Conservation (phyloP, 1,140 invertebrate species). For the Sitodiplosis mosellana region DNA sequence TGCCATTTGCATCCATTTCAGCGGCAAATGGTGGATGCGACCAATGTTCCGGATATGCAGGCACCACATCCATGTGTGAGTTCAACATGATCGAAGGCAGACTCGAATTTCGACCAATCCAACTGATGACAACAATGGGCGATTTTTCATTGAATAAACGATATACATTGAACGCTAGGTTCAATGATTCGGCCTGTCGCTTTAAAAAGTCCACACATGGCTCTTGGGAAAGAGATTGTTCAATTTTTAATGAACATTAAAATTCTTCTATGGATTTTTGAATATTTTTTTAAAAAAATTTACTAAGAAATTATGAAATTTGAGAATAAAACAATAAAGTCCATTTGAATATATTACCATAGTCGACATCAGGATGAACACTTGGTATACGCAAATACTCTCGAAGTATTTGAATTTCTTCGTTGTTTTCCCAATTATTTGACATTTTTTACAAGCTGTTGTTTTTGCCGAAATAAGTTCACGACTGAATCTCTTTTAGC, state of each 20-base stretch:
- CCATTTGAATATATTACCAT: conserved; percentile 59
- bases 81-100: conserved; percentile 59
- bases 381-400: conserved; percentile 57
- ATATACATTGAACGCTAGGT: conserved; percentile 33
- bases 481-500: too few relatives aligned
- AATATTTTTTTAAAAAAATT: too few relatives aligned
- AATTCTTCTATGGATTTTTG: too few relatives aligned
- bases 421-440: conserved; percentile 10
- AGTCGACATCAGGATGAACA: conserved; percentile 58
- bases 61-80: conserved; percentile 84
- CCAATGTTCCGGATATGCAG: conserved; percentile 65
- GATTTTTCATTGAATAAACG: conserved; percentile 28
- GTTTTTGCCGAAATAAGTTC: too few relatives aligned
- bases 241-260: too few relatives aligned
- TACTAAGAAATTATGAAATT: too few relatives aligned
- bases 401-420: conserved; percentile 50
- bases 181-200: conserved; percentile 36
- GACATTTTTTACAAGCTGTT: background rate
- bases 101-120: conserved; percentile 38
- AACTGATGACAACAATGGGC: conserved; percentile 60
- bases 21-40: conserved; percentile 62
- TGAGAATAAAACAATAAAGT: too few relatives aligned
- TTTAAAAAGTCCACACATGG: conserved; percentile 39
- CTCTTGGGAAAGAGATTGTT: conserved; percentile 12
- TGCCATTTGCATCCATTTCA: conserved; percentile 53